Percentiles rank a stretch among this genome's conserved stretches.
Evolutionary conservation across 2,888 invertebrate species (phyloP).

Genomic region (Sialis lutaria): DNA sequence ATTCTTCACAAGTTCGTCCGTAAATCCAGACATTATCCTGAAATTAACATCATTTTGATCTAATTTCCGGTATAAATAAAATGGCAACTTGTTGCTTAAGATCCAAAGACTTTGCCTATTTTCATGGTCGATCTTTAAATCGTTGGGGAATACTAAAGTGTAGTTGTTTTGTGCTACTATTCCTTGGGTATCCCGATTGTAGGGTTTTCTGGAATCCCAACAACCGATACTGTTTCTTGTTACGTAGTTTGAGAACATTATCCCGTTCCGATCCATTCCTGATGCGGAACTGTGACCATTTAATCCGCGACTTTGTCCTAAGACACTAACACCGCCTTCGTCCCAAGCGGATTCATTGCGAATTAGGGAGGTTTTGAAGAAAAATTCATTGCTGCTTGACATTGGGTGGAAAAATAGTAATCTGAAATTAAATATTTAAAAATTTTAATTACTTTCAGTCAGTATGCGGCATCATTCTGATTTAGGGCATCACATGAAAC

Average conservation of each 20-base stretch:
- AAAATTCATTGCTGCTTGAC: constrained; percentile 66
- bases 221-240: constrained; percentile 59
- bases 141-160: constrained; percentile 63
- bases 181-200: constrained; percentile 40
- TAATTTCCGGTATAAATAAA: constrained; percentile 48
- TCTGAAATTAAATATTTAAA: constrained; percentile 19
- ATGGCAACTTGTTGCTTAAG: constrained; percentile 55
- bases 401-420: constrained; percentile 63
- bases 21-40: constrained; percentile 49
- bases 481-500: too few species aligned
- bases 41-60: constrained; percentile 51
- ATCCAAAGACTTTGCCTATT: constrained; percentile 55
- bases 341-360: constrained; percentile 32
- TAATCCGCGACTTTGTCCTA: constrained; percentile 32
- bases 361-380: constrained; percentile 46
- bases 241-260: constrained; percentile 67
- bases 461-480: neutral
- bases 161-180: constrained; percentile 41
- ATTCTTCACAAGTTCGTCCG: constrained; percentile 40
- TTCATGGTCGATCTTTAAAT: constrained; percentile 56
- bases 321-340: constrained; percentile 19
- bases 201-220: constrained; percentile 60
- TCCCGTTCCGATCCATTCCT: constrained; percentile 48
- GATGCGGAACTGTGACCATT: constrained; percentile 57
- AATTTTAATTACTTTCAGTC: neutral